Evolutionary conservation across 2,113 vertebrate genomes (phyloP), one percentile per base, ranked within the genome.

Genomic region (Ploceus nigricollis): DNA sequence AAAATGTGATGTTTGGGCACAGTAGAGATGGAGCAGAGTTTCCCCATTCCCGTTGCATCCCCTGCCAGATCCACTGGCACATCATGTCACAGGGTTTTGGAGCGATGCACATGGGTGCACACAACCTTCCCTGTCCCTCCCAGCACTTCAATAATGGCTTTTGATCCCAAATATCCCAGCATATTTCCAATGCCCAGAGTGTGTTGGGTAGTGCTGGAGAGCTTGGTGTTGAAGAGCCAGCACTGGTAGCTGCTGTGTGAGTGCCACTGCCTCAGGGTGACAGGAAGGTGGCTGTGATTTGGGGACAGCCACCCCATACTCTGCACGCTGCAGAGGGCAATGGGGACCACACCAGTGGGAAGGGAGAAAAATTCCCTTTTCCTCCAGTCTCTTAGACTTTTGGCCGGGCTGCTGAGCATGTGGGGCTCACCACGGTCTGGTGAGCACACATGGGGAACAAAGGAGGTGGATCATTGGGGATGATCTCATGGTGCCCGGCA

Each of bases 241-340:
- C 50, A 17, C 11, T 61, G 58, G 17, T 40, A 82, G 40, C 54
- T 31, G 16, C 51, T 65, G 4, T 35, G 13, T 56, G 50, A 89
- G 18, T 19, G 5, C 12, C 27, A 18, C 15, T 15, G 6, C 23
- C 39, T 87, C 7, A 2, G 22, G 47, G 31, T 27, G 1, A 2
- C n/a, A 15, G 44, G 39, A 64, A 58, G 21, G n/a, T 27, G 27
- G 3, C 35, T 77, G 47, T 30, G 5, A 40, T 69, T 2, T 72
- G 58, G 54, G 42, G 8, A 22, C 18, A 15, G 31, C 39, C 30
- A 20, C 71, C 18, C 15, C 17, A 2, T 37, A 7, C 24, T n/a
- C 42, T 31, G 11, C 58, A 23, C 0, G 0, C 42, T 19, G 35
- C 2, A 2, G 30, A 9, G 25, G 44, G 30, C 1, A 0, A 4